Evolutionary conservation across 2,113 vertebrate species (phyloP), one percentile per base, ranked within the genome.

Genomic region (Gorsachius goisagi): DNA sequence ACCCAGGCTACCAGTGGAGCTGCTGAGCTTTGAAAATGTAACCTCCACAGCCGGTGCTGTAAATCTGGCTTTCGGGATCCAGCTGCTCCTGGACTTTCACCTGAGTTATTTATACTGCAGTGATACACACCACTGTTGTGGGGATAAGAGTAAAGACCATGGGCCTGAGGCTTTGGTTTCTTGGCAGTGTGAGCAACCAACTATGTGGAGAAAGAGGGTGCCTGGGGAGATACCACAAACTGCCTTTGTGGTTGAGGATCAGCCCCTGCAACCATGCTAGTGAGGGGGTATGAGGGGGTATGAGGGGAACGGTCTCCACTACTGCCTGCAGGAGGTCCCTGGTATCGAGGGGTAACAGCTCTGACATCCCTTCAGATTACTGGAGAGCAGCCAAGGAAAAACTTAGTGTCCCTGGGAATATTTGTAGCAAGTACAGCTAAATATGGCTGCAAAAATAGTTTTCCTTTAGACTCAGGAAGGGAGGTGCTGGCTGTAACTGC

Each of bases 391-490:
- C 41, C n/a, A 53, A 80, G 81, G 55, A n/a, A 77, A 84, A 73
- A 12, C 45, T 47, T 10, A 11, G 30, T 1, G 0, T 55, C 71
- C 62, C 66, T 74, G 64, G 52, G 66, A 97, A 75, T 71, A 20
- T 56, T 84, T 93, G 53, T 66, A 83, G 64, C 47, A 64, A 62
- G 37, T 95, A 72, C 66, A 90, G 79, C 91, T 88, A 62, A 66
- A 66, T 39, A 82, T 2, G 4, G 71, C 90, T 95, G 92, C 90
- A 95, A 96, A 94, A 95, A 79, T 59, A 75, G 72, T 90, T 97
- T 96, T 95, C 75, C 76, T 96, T 97, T 93, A 69, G 58, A 64
- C 74, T 95, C 94, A 98, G 91, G 93, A 97, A 88, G 85, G 95
- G 95, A 97, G 90, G 93, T 80, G 80, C 89, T 94, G 68, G 49